phyloP scores from a whole-genome alignment of 2,888 invertebrate species.

The Philereme vetulata region DNA sequence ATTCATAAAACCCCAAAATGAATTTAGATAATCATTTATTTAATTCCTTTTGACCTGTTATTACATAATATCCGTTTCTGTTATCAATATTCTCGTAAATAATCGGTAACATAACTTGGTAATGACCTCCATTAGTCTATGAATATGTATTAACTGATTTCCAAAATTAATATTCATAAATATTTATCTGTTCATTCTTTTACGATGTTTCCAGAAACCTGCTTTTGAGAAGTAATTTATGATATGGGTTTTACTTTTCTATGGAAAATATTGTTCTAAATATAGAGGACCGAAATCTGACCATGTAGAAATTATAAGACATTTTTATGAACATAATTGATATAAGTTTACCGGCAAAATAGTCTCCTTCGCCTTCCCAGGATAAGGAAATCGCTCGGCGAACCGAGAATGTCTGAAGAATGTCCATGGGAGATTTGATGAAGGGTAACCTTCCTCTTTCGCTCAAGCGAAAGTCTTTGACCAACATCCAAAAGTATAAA shows the following conservation, averaged over 20 bases:
- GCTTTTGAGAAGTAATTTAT: background rate
- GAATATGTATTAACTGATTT: conserved; percentile 23
- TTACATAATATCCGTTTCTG: conserved; percentile 14
- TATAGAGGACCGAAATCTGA: too few relatives aligned
- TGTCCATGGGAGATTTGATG: too few relatives aligned
- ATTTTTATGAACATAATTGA: too few relatives aligned
- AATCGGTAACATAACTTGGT: conserved; percentile 13
- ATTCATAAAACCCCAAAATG: conserved; percentile 3
- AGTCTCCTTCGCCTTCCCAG: too few relatives aligned
- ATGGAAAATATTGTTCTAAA: too few relatives aligned
- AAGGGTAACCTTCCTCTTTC: too few relatives aligned
- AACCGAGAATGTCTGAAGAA: too few relatives aligned
- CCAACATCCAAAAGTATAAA: too few relatives aligned
- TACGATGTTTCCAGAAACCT: conserved; percentile 11
- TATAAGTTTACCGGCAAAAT: too few relatives aligned
- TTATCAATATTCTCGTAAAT: conserved; percentile 13
- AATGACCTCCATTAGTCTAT: conserved; percentile 20
- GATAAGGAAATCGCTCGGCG: too few relatives aligned
- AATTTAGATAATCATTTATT: conserved; percentile 16
- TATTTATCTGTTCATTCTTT: conserved; percentile 11
- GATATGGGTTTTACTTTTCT: background rate
- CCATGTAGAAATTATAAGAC: too few relatives aligned
- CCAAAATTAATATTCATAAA: conserved; percentile 14
- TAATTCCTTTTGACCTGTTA: conserved; percentile 16
- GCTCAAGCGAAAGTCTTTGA: too few relatives aligned